Conservation (phyloP, 2,888 invertebrate species). For the Lepidonotus clava region DNA sequence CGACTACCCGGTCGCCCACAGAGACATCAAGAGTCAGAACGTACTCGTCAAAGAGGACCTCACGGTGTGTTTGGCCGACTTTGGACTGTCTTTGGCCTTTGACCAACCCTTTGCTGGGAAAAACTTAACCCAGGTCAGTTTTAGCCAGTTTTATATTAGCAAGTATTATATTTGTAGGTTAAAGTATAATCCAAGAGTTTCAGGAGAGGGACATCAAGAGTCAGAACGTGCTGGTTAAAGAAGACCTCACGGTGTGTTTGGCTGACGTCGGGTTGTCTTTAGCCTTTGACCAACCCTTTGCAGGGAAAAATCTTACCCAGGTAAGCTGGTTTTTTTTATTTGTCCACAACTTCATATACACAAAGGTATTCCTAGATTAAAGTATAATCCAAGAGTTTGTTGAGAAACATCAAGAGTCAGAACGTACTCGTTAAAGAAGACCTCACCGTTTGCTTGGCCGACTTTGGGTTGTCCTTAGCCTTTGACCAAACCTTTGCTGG, state of each 20-base stretch:
- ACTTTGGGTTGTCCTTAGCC: conserved; percentile 5
- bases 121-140: background rate
- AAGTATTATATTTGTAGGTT: no score
- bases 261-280: background rate
- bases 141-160: background rate
- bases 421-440: conserved; percentile 8
- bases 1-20: background rate
- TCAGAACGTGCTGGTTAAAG: background rate
- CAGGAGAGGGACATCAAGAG: background rate
- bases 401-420: conserved; percentile 33
- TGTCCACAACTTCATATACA: no score
- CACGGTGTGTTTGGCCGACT: conserved; percentile 16
- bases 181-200: no score
- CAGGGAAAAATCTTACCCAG: background rate
- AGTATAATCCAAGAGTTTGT: no score
- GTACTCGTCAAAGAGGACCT: background rate
- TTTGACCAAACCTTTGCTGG: background rate
- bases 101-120: background rate
- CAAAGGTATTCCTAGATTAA: no score
- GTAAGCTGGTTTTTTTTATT: background rate
- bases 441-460: background rate
- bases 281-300: background rate
- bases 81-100: conserved; percentile 5
- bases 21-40: conserved; percentile 39
- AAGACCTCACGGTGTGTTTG: background rate